Conservation (phyloP, 2,113 vertebrate genomes). For the Clarias magur region DNA sequence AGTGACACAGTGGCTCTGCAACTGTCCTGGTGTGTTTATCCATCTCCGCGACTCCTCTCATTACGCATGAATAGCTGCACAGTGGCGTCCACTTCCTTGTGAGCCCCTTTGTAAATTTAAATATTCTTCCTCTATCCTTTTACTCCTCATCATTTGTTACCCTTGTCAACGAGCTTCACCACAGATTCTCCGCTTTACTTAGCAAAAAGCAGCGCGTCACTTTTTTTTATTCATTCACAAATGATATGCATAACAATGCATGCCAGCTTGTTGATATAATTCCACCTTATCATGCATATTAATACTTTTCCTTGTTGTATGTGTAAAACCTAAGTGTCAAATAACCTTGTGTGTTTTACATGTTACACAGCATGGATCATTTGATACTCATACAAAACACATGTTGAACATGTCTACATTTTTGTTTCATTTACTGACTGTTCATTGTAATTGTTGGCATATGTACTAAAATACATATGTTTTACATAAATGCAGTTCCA, state of each 20-base stretch:
- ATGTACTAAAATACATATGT: not conserved
- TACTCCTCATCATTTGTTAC: slow-evolving; percentile 10
- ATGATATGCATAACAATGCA: slow-evolving; percentile 25
- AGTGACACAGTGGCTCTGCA: slow-evolving; percentile 33
- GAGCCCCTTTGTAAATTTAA: slow-evolving; percentile 23
- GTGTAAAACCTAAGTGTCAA: not conserved
- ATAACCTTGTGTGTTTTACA: not conserved
- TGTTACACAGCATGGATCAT: not conserved
- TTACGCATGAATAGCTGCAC: slow-evolving; percentile 41
- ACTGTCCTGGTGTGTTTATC: slow-evolving; percentile 23
- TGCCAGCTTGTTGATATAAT: slow-evolving; percentile 21
- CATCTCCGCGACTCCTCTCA: slow-evolving; percentile 25
- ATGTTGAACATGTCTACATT: not conserved
- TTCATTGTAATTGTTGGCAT: not conserved
- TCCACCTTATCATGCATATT: slow-evolving; percentile 13
- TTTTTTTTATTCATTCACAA: slow-evolving; percentile 26
- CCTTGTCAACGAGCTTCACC: slow-evolving; percentile 8
- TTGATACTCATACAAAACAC: not conserved
- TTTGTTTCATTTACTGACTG: not conserved
- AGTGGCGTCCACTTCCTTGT: slow-evolving; percentile 27
- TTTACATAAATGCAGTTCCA: not conserved
- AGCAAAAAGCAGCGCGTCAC: not conserved
- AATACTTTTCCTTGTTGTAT: not conserved
- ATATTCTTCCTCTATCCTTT: slow-evolving; percentile 14
- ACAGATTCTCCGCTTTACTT: not conserved